phyloP scores from a whole-genome alignment of 2,113 vertebrate genomes.

The Stomatorhinus ivindoensis region DNA sequence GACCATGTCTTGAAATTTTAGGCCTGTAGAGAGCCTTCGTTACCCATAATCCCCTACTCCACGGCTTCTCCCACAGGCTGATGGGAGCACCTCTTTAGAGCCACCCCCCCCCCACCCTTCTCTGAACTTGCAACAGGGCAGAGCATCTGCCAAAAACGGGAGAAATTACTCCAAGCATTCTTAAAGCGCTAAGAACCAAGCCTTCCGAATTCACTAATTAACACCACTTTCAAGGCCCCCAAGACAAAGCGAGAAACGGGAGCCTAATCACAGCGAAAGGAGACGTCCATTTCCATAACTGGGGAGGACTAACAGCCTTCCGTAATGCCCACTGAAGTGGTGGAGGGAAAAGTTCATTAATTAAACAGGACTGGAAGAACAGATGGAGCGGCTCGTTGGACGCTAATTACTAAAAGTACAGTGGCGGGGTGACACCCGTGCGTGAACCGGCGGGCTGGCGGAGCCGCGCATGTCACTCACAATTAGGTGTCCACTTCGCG shows the following conservation, averaged over 20 bases:
- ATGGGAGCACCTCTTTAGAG: neutral
- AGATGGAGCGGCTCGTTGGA: slow-evolving; percentile 92
- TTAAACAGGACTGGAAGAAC: slow-evolving; percentile 84
- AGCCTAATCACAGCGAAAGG: slow-evolving; percentile 6
- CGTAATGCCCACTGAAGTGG: slow-evolving; percentile 54
- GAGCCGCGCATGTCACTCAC: slow-evolving; percentile 59
- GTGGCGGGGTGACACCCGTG: slow-evolving; percentile 55
- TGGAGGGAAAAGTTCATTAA: slow-evolving; percentile 91
- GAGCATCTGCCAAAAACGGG: slow-evolving; percentile 4
- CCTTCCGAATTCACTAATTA: slow-evolving; percentile 42
- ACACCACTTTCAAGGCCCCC: slow-evolving; percentile 39
- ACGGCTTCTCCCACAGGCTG: neutral
- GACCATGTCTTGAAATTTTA: neutral
- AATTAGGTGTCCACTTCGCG: slow-evolving; percentile 14
- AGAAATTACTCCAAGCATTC: slow-evolving; percentile 24
- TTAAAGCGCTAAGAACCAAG: neutral
- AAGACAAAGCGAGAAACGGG: slow-evolving; percentile 9
- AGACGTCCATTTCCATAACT: slow-evolving; percentile 71
- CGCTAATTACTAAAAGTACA: slow-evolving; percentile 81
- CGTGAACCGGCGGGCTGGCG: slow-evolving; percentile 35
- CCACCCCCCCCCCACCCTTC: neutral
- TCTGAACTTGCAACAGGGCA: neutral
- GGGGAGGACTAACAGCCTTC: slow-evolving; percentile 73
- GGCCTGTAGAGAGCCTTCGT: neutral
- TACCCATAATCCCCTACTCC: neutral